Percentiles rank a stretch among this genome's conserved stretches.
phyloP scores from a whole-genome alignment of 37 sponge, comb jelly and placozoan species.

The Dysidea cf. avara region DNA sequence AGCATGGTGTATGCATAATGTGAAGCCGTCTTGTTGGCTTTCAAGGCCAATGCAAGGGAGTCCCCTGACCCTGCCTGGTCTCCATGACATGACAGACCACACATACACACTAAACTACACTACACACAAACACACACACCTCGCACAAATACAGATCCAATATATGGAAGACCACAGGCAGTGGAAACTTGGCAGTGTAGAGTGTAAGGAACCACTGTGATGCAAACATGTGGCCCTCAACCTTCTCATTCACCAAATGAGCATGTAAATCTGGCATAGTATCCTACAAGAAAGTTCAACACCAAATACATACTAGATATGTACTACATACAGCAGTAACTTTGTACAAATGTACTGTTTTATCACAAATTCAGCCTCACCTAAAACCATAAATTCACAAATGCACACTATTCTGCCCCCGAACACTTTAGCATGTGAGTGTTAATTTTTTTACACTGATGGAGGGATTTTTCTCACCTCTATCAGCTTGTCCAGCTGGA shows the following conservation, averaged over 20 bases:
- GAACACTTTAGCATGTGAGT: neutral
- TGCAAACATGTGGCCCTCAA: conserved; percentile 97
- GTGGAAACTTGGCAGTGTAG: conserved; percentile 97
- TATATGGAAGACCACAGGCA: conserved; percentile 81
- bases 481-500: conserved; percentile 75
- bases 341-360: no score
- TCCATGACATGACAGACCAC: no score
- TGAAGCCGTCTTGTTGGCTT: neutral
- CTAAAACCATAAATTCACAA: neutral
- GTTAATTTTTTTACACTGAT: neutral
- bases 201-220: conserved; percentile 98
- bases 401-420: no score
- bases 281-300: conserved; percentile 58
- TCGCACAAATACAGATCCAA: conserved; percentile 96
- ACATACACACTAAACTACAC: no score
- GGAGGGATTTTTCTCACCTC: conserved; percentile 48
- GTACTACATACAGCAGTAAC: no score
- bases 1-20: no score
- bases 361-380: conserved; percentile 3
- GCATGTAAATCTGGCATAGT: conserved; percentile 71
- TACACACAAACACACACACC: conserved; percentile 31
- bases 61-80: no score
- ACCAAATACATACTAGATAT: no score
- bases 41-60: neutral
- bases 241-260: conserved; percentile 65